A percentile compares a stretch with the other conserved stretches of the same genome.
These are phyloP conservation scores for Lichenostomus cassidix DNA, from an alignment of 2,113 vertebrate species.

Conservation along the genomic window DNA sequence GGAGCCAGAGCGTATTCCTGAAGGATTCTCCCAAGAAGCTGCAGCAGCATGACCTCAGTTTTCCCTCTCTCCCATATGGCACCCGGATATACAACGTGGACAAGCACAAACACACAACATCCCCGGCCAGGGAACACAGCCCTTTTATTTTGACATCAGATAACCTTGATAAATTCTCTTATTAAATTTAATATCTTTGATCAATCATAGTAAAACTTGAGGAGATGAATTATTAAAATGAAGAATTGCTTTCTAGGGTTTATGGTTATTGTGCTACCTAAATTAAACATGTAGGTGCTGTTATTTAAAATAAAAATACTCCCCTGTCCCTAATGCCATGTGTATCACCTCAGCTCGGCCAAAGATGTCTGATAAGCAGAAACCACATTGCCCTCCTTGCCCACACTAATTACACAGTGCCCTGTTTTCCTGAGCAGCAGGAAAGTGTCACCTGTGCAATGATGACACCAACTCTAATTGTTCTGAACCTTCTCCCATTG, in stretches of 20 bases:
- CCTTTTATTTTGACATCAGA: slow-evolving; percentile 1
- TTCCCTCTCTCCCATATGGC: accelerated
- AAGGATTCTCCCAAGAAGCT: background rate
- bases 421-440: background rate
- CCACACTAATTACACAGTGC: background rate
- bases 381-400: background rate
- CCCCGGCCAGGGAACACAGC: background rate
- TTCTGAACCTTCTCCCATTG: background rate
- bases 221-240: slow-evolving; percentile 48
- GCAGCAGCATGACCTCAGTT: accelerated
- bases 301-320: slow-evolving; percentile 21
- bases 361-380: background rate
- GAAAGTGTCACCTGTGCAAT: background rate
- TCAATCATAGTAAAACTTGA: slow-evolving; percentile 51
- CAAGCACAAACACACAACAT: accelerated
- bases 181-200: slow-evolving; percentile 59
- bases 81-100: accelerated
- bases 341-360: background rate
- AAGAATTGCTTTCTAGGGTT: background rate
- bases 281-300: slow-evolving; percentile 19
- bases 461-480: background rate
- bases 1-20: background rate
- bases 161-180: slow-evolving; percentile 56
- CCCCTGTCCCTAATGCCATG: background rate
- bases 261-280: slow-evolving; percentile 3